These are phyloP conservation scores for Hyles lineata DNA, from an alignment of 2,888 invertebrate genomes.

Conservation along the genomic window DNA sequence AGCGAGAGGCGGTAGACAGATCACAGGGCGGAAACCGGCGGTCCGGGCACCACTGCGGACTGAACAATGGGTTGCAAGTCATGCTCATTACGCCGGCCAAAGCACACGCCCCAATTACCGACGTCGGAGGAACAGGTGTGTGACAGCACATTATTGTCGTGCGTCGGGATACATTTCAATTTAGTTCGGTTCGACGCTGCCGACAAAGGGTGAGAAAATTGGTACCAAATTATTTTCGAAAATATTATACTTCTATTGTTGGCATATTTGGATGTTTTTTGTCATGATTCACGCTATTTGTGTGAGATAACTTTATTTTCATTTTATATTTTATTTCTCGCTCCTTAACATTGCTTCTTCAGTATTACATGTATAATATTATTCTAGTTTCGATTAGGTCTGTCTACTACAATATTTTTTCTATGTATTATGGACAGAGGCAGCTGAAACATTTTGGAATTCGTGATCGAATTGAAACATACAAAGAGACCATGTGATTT, in stretches of 20 bases:
- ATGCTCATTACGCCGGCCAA: slow-evolving; percentile 20
- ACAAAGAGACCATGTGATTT: too few relatives aligned
- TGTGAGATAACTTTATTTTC: too few relatives aligned
- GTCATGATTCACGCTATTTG: not conserved
- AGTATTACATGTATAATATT: too few relatives aligned
- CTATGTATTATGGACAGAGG: too few relatives aligned
- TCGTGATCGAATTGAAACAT: too few relatives aligned
- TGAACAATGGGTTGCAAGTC: slow-evolving; percentile 11
- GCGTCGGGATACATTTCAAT: slow-evolving; percentile 20
- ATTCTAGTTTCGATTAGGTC: too few relatives aligned
- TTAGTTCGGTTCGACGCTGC: not conserved
- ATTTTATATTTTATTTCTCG: too few relatives aligned
- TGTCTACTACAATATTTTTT: too few relatives aligned
- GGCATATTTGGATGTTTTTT: not conserved
- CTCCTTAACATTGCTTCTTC: too few relatives aligned
- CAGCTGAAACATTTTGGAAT: too few relatives aligned
- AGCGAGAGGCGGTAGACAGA: not conserved
- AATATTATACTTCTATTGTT: not conserved
- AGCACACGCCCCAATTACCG: slow-evolving; percentile 28
- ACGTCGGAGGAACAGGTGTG: slow-evolving; percentile 19
- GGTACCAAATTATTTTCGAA: slow-evolving; percentile 2
- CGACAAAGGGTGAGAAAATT: slow-evolving; percentile 8
- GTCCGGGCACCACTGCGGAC: not conserved
- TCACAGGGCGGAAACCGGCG: slow-evolving; percentile 15
- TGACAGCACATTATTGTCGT: slow-evolving; percentile 17